A percentile compares a stretch with the other conserved stretches of the same genome.
Conservation (phyloP, 2,797 vertebrate genomes). For the Rhinella marina region DNA sequence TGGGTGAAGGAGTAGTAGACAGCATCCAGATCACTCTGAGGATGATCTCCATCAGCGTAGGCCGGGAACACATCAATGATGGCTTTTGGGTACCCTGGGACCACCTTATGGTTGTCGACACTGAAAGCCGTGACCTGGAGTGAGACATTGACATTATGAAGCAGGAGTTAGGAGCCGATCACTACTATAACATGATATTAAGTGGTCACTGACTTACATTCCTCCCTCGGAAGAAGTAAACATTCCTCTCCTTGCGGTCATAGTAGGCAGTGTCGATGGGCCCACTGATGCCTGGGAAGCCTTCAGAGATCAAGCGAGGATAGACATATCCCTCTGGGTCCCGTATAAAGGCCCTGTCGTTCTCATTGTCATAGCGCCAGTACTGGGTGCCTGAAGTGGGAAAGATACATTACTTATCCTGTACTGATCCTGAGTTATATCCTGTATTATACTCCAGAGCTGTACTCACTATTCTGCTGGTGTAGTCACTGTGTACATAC, state of each 20-base stretch:
- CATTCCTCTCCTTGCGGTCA: constrained; percentile 75
- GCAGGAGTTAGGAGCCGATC: too few relatives aligned
- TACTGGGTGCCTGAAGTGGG: constrained; percentile 75
- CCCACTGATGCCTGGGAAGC: constrained; percentile 80
- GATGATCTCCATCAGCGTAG: constrained; percentile 74
- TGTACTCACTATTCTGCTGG: too few relatives aligned
- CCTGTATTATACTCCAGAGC: too few relatives aligned
- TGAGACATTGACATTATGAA: neutral
- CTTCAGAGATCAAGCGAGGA: constrained; percentile 79
- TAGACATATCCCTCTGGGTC: constrained; percentile 78
- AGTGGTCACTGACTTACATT: constrained; percentile 70
- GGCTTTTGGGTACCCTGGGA: constrained; percentile 75
- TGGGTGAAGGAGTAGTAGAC: constrained; percentile 85
- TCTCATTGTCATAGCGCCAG: constrained; percentile 83
- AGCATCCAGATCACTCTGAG: constrained; percentile 75
- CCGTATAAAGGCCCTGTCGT: constrained; percentile 73
- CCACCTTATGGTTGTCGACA: constrained; percentile 70
- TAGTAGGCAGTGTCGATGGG: constrained; percentile 84
- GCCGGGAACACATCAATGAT: constrained; percentile 78
- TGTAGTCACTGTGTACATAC: too few relatives aligned
- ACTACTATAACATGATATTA: too few relatives aligned
- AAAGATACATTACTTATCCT: too few relatives aligned
- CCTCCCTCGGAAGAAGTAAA: constrained; percentile 84
- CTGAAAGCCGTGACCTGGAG: constrained; percentile 81
- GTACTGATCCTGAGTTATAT: too few relatives aligned